Evolutionary conservation across 2,797 vertebrate genomes (phyloP).

Genomic region (Antennarius maculatus): DNA sequence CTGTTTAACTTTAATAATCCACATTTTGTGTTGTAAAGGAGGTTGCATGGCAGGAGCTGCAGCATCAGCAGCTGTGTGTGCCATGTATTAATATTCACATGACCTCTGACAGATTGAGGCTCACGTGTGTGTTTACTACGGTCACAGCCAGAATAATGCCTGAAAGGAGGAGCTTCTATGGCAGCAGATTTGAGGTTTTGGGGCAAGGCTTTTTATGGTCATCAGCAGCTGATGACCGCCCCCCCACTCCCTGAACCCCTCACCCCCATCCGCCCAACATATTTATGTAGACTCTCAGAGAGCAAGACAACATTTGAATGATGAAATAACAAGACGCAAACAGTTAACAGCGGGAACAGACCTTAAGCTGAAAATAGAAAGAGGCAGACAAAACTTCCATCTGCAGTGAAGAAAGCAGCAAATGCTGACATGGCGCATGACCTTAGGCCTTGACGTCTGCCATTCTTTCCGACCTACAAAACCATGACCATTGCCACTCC

Average conservation of each 20-base stretch:
- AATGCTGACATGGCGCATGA: conserved; percentile 65
- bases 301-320: not conserved
- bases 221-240: conserved; percentile 68
- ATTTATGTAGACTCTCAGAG: not conserved
- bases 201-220: conserved; percentile 59
- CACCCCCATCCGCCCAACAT: conserved; percentile 5
- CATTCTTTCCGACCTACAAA: conserved; percentile 42
- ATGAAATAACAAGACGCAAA: conserved; percentile 9
- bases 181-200: conserved; percentile 61
- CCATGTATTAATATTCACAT: conserved; percentile 68
- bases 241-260: not conserved
- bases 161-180: conserved; percentile 47
- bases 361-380: conserved; percentile 6
- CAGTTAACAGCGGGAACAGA: conserved; percentile 5
- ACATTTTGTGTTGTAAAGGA: conserved; percentile 34
- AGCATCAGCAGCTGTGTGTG: conserved; percentile 48
- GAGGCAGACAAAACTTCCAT: conserved; percentile 36
- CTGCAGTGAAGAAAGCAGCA: conserved; percentile 49
- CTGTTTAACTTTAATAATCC: conserved; percentile 32
- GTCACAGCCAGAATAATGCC: conserved; percentile 14
- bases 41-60: conserved; percentile 21
- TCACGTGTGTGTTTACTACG: conserved; percentile 52
- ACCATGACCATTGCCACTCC: conserved; percentile 29
- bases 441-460: conserved; percentile 56
- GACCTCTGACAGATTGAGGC: conserved; percentile 54